Evolutionary conservation across 2,797 vertebrate species (phyloP).

Genomic region (Carduelis carduelis): DNA sequence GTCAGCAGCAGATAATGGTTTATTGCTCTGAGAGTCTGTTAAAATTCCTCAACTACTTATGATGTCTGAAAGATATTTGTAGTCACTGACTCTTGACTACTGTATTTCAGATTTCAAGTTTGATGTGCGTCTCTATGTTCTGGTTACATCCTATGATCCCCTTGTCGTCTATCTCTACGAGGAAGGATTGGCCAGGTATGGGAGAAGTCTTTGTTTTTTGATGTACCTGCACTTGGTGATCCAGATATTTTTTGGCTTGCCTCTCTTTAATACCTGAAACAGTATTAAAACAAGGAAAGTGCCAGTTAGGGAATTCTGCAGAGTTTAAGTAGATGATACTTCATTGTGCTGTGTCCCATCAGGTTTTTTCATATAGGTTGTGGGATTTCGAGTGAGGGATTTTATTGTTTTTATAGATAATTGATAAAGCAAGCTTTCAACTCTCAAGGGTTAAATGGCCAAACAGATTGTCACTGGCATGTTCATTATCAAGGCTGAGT

Average conservation of each 20-base stretch:
- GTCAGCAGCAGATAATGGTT: background rate
- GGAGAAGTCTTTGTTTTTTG: background rate
- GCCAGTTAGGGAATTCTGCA: background rate
- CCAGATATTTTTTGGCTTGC: background rate
- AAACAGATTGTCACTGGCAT: background rate
- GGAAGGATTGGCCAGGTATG: slow-evolving; percentile 92
- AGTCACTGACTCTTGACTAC: background rate
- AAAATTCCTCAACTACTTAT: background rate
- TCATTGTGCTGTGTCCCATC: background rate
- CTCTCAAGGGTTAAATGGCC: background rate
- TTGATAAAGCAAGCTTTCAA: background rate
- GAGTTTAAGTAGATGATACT: background rate
- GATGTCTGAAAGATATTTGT: background rate
- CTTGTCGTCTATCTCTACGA: slow-evolving; percentile 94
- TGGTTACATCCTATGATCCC: slow-evolving; percentile 95
- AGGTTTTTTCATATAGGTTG: background rate
- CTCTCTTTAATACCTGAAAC: background rate
- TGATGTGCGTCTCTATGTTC: slow-evolving; percentile 91
- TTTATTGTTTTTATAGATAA: background rate
- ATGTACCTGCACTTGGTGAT: background rate
- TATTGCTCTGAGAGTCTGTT: background rate
- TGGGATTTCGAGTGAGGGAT: background rate
- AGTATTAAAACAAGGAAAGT: background rate
- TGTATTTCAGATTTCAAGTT: slow-evolving; percentile 93
- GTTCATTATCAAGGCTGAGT: background rate